Percentiles rank a stretch among this genome's conserved stretches.
Conservation (phyloP, 2,888 invertebrate genomes). For the Abscondita cerata region DNA sequence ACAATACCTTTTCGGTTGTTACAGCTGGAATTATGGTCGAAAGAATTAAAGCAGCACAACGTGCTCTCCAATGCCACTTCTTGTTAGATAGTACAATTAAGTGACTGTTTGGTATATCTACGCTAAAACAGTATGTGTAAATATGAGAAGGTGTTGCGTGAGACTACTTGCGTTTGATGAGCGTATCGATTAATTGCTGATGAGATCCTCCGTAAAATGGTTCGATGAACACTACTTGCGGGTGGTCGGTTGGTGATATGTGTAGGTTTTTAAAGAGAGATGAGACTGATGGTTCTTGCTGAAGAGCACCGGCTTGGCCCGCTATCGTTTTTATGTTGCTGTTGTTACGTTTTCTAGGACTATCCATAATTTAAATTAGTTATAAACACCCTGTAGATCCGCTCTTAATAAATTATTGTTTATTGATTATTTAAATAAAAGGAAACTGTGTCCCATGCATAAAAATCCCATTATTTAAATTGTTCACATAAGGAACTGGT, state of each 20-base stretch:
- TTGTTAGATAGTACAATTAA: slow-evolving; percentile 69
- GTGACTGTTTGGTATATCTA: slow-evolving; percentile 52
- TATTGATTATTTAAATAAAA: no score
- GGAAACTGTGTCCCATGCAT: no score
- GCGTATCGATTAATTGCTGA: slow-evolving; percentile 68
- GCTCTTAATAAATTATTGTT: no score
- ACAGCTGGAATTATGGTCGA: slow-evolving; percentile 65
- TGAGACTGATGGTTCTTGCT: not conserved
- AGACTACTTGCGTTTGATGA: slow-evolving; percentile 43
- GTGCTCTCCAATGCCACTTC: slow-evolving; percentile 81
- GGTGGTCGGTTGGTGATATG: not conserved
- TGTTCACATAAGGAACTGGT: no score
- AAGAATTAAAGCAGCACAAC: slow-evolving; percentile 71
- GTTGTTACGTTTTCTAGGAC: slow-evolving; percentile 6
- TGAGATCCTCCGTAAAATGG: slow-evolving; percentile 79
- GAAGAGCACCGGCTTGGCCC: not conserved
- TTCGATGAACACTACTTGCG: slow-evolving; percentile 65
- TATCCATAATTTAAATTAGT: not conserved
- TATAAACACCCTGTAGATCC: no score
- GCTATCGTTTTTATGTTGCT: slow-evolving; percentile 7
- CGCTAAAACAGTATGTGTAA: slow-evolving; percentile 1
- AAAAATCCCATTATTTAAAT: no score
- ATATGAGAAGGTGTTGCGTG: not conserved
- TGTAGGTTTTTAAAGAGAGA: not conserved
- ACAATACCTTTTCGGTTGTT: slow-evolving; percentile 64